These are phyloP conservation scores for Poecilia wingei DNA, from an alignment of 2,797 vertebrate species.

Conservation along the genomic window DNA sequence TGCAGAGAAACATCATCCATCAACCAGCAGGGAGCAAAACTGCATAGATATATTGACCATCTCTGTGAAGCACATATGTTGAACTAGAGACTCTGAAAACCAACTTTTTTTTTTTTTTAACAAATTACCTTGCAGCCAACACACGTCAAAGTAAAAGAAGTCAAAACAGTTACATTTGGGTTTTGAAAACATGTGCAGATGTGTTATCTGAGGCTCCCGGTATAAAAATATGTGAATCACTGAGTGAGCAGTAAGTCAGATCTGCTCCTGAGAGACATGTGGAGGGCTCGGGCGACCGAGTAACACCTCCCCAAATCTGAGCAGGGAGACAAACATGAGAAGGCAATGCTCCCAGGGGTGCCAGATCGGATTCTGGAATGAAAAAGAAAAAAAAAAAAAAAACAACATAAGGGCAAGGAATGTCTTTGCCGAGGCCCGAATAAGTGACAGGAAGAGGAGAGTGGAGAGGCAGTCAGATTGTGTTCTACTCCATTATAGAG, in stretches of 20 bases:
- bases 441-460: background rate
- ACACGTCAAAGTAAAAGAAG: background rate
- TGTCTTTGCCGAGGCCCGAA: constrained; percentile 7
- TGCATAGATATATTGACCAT: constrained; percentile 10
- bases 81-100: background rate
- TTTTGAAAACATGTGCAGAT: constrained; percentile 9
- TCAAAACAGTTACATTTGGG: constrained; percentile 6
- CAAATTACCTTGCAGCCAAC: background rate
- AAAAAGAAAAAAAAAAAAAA: constrained; percentile 11
- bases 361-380: constrained; percentile 56
- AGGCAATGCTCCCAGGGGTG: constrained; percentile 37
- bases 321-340: constrained; percentile 53
- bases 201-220: constrained; percentile 7
- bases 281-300: constrained; percentile 21
- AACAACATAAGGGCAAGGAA: constrained; percentile 17
- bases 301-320: constrained; percentile 40
- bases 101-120: background rate
- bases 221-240: constrained; percentile 6
- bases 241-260: constrained; percentile 5
- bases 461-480: constrained; percentile 6
- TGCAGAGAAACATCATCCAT: constrained; percentile 27
- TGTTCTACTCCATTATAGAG: background rate
- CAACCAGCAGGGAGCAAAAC: constrained; percentile 21
- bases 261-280: constrained; percentile 6
- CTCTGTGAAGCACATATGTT: background rate